Evolutionary conservation across 2,113 vertebrate species (phyloP).

Genomic region (Toxotes jaculatrix): DNA sequence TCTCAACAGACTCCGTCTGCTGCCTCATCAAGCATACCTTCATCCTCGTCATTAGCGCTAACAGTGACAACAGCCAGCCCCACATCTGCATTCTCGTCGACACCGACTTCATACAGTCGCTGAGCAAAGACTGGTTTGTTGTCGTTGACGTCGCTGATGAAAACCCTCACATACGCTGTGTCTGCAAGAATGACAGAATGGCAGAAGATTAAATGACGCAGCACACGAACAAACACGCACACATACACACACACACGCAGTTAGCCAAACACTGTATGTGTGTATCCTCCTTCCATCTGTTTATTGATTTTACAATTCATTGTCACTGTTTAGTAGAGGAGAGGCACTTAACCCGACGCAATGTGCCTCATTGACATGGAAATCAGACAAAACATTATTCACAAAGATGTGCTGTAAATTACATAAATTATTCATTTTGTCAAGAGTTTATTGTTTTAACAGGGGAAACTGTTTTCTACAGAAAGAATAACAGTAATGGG

Average conservation of each 20-base stretch:
- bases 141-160: conserved; percentile 93
- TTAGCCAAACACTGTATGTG: neutral
- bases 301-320: conserved; percentile 66
- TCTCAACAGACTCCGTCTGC: neutral
- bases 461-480: conserved; percentile 20
- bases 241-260: neutral
- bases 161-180: conserved; percentile 88
- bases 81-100: conserved; percentile 90
- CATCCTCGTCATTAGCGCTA: conserved; percentile 90
- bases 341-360: conserved; percentile 66
- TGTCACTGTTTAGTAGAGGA: conserved; percentile 64
- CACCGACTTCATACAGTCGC: conserved; percentile 86
- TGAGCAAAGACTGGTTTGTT: conserved; percentile 90
- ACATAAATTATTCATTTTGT: conserved; percentile 80
- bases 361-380: conserved; percentile 71
- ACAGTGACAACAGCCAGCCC: conserved; percentile 87
- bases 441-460: conserved; percentile 62
- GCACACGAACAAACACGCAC: neutral
- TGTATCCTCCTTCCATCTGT: conserved; percentile 48
- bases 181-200: conserved; percentile 79
- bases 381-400: conserved; percentile 82
- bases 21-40: conserved; percentile 82
- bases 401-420: conserved; percentile 80
- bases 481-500: conserved; percentile 51
- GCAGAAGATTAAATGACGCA: conserved; percentile 42